Evolutionary conservation across 2,113 vertebrate species (phyloP).

Genomic region (Gila orcuttii): DNA sequence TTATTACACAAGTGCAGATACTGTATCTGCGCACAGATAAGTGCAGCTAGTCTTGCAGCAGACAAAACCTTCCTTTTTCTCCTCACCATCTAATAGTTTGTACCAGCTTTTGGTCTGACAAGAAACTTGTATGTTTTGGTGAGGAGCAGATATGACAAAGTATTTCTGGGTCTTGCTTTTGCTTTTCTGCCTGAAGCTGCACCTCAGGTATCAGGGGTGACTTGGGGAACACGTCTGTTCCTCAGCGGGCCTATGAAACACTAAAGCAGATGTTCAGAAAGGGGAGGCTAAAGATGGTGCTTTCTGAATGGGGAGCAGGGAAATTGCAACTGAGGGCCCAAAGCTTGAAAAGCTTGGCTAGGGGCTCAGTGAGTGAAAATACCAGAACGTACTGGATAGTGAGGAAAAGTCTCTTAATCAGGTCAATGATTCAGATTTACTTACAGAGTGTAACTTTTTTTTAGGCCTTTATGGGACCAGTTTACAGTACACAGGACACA

Average conservation of each 20-base stretch:
- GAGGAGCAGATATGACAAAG: not conserved
- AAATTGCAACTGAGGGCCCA: not conserved
- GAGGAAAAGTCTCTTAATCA: not conserved
- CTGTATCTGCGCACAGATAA: not conserved
- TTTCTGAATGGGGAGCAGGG: not conserved
- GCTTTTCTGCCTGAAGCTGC: conserved; percentile 30
- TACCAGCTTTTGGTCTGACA: conserved; percentile 2
- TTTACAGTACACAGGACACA: not conserved
- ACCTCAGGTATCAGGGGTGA: conserved; percentile 33
- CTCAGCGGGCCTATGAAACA: not conserved
- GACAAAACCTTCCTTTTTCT: not conserved
- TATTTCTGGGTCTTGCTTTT: conserved; percentile 14
- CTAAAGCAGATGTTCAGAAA: conserved; percentile 24
- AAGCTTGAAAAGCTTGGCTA: not conserved
- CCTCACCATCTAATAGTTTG: not conserved
- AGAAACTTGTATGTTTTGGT: conserved; percentile 26
- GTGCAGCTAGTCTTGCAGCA: not conserved
- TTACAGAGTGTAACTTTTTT: not conserved
- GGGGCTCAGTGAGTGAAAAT: conserved; percentile 5
- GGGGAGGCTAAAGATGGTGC: not conserved
- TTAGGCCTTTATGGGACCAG: not conserved
- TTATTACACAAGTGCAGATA: not conserved
- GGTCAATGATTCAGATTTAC: not conserved
- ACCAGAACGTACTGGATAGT: not conserved
- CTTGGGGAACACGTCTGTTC: conserved; percentile 35